Evolutionary conservation across 1,140 invertebrate species (phyloP).

Genomic region (Heterodera schachtii): DNA sequence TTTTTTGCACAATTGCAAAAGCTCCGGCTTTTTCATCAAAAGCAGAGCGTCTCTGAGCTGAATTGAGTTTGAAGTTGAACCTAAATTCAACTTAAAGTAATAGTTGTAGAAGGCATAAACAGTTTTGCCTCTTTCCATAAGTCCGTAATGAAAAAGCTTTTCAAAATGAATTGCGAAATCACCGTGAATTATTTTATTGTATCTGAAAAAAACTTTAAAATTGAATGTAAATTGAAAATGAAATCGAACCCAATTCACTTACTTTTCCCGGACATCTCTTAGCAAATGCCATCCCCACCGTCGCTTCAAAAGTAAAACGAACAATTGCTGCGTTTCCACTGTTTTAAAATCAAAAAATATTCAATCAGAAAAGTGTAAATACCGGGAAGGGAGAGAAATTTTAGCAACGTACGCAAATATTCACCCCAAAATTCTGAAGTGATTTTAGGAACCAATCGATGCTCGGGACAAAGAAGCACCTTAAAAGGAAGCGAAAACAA

Average conservation of each 20-base stretch:
- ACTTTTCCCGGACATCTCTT: slow-evolving; percentile 4
- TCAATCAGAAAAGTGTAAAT: neutral
- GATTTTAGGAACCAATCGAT: neutral
- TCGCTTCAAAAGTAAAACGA: slow-evolving; percentile 33
- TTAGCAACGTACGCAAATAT: slow-evolving; percentile 24
- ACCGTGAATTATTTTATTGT: neutral
- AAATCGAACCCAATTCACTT: neutral
- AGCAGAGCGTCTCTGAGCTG: slow-evolving; percentile 17
- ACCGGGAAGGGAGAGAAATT: slow-evolving; percentile 29
- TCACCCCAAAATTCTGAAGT: slow-evolving; percentile 39
- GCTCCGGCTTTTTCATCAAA: slow-evolving; percentile 26
- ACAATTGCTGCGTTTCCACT: slow-evolving; percentile 34
- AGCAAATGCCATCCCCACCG: slow-evolving; percentile 30
- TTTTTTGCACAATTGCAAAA: slow-evolving; percentile 29
- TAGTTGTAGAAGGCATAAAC: neutral
- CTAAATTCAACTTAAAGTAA: slow-evolving; percentile 10
- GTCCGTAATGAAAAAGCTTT: neutral
- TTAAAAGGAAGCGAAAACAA: neutral
- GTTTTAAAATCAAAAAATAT: neutral
- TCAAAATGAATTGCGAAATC: slow-evolving; percentile 17
- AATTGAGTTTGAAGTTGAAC: neutral
- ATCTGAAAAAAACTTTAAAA: neutral
- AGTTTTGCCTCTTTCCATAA: slow-evolving; percentile 14
- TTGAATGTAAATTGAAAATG: neutral
- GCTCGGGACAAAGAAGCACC: neutral